Evolutionary conservation across 2,797 vertebrate genomes (phyloP).

Genomic region (Manis crassicaudata): DNA sequence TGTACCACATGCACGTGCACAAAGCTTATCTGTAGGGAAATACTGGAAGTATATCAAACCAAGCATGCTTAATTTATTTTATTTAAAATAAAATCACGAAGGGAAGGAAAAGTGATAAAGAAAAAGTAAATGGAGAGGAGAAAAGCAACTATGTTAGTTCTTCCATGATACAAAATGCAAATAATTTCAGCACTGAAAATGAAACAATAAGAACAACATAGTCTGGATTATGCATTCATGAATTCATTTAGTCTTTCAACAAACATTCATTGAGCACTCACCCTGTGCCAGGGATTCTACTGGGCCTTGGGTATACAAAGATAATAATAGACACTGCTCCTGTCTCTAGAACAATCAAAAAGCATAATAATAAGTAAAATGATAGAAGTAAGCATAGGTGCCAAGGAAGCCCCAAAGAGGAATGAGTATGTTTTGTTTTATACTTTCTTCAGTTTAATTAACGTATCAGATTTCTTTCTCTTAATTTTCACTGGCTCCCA

Average conservation of each 20-base stretch:
- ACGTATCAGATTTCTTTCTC: neutral
- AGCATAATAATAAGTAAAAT: neutral
- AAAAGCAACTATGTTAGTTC: neutral
- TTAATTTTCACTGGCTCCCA: neutral
- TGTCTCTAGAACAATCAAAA: neutral
- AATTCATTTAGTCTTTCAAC: neutral
- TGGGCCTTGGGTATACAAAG: neutral
- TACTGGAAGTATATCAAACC: neutral
- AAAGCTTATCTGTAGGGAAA: slow-evolving; percentile 7
- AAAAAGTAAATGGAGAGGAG: neutral
- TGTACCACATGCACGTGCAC: neutral
- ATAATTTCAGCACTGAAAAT: neutral
- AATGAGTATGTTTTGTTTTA: slow-evolving; percentile 1
- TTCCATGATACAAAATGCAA: neutral
- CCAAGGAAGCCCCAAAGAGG: neutral
- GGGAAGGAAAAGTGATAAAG: neutral
- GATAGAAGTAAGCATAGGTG: neutral
- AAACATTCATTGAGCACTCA: neutral
- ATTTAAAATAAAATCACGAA: slow-evolving; percentile 44
- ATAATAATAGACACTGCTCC: neutral
- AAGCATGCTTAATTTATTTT: neutral
- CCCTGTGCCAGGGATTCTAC: neutral
- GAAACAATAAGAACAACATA: neutral
- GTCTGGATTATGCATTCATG: neutral
- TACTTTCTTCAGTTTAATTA: slow-evolving; percentile 10